Evolutionary conservation across 2,113 vertebrate species (phyloP).

Genomic region (Elephas maximus): DNA sequence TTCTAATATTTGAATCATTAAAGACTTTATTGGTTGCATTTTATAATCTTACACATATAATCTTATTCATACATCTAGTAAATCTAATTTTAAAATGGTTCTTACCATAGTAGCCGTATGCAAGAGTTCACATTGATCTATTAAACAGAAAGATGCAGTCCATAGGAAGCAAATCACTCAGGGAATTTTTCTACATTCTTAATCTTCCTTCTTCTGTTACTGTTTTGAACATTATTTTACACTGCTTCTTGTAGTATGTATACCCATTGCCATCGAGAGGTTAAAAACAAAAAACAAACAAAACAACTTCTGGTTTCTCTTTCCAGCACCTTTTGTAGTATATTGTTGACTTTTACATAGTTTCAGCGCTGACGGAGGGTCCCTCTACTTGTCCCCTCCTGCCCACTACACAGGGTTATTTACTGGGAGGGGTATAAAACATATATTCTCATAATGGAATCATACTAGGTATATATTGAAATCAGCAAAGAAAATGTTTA

Average conservation of each 20-base stretch:
- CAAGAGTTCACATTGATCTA: not conserved
- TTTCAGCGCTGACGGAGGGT: not conserved
- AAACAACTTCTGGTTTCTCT: not conserved
- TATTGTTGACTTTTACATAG: not conserved
- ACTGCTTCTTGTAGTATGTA: not conserved
- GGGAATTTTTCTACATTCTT: not conserved
- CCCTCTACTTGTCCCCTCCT: not conserved
- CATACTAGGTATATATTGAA: not conserved
- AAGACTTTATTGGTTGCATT: not conserved
- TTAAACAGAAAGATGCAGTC: not conserved
- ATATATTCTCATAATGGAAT: not conserved
- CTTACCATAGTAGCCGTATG: not conserved
- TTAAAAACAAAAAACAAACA: too few species aligned
- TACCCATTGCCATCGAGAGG: too few species aligned
- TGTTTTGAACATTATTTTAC: not conserved
- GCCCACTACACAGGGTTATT: not conserved
- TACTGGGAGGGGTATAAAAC: not conserved
- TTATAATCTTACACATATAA: not conserved
- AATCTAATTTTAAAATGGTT: not conserved
- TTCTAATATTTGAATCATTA: not conserved
- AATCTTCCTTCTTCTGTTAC: not conserved
- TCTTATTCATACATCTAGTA: not conserved
- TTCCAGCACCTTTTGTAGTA: not conserved
- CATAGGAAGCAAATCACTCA: not conserved
- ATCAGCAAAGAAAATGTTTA: not conserved